Conservation (phyloP, 2,797 vertebrate genomes). For the Betta splendens region DNA sequence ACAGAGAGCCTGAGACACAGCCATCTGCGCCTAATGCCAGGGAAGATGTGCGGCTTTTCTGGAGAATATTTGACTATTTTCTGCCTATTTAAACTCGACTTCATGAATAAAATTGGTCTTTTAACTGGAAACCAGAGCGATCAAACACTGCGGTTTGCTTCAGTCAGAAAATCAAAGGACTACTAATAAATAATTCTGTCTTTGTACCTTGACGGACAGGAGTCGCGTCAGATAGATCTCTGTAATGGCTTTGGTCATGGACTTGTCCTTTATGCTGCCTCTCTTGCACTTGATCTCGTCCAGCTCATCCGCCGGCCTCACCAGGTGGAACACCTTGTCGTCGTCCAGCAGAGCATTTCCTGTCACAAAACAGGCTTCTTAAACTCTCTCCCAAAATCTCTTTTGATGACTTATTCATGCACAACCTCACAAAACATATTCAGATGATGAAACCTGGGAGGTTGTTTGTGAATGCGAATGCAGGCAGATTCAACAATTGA, state of each 20-base stretch:
- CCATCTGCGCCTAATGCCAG: constrained; percentile 19
- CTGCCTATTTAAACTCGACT: neutral
- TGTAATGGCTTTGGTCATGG: constrained; percentile 98
- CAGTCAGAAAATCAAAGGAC: neutral
- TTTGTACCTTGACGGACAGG: constrained; percentile 94
- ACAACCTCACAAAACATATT: constrained; percentile 37
- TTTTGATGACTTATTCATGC: constrained; percentile 36
- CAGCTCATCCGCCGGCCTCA: constrained; percentile 91
- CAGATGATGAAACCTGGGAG: constrained; percentile 30
- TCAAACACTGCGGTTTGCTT: constrained; percentile 8
- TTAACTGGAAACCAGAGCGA: constrained; percentile 9
- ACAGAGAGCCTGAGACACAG: constrained; percentile 19
- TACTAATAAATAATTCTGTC: constrained; percentile 11
- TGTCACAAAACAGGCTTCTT: constrained; percentile 36
- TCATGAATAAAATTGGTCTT: constrained; percentile 16
- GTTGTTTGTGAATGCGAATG: constrained; percentile 38
- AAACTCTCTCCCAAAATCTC: constrained; percentile 15
- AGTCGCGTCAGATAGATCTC: constrained; percentile 98
- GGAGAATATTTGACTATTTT: constrained; percentile 7
- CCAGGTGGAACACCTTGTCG: constrained; percentile 96
- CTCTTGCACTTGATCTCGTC: constrained; percentile 96
- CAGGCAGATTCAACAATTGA: constrained; percentile 48
- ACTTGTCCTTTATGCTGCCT: constrained; percentile 97
- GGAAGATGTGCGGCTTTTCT: constrained; percentile 4
- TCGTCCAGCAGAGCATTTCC: constrained; percentile 94